These are phyloP conservation scores for Cettia cetti DNA, from an alignment of 2,113 vertebrate species.

Conservation along the genomic window DNA sequence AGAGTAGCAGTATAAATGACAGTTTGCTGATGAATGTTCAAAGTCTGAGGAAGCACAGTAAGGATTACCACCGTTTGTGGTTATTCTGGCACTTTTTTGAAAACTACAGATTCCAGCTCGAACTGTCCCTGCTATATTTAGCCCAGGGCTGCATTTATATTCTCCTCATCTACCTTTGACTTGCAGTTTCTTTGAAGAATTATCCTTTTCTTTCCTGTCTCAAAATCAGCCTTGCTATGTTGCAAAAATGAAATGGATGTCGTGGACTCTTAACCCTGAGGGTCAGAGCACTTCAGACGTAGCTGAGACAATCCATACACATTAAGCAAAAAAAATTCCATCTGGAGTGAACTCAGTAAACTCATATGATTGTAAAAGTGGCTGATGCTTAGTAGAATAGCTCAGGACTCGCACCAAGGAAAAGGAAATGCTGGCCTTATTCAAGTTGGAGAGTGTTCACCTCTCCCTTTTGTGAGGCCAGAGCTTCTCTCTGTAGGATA, in stretches of 20 bases:
- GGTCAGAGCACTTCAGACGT: background rate
- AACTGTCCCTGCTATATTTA: background rate
- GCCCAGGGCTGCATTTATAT: background rate
- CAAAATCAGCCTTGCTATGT: background rate
- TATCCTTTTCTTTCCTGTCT: background rate
- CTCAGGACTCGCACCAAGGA: background rate
- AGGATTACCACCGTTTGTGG: accelerated
- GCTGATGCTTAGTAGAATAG: background rate
- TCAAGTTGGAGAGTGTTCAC: background rate
- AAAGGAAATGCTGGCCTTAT: background rate
- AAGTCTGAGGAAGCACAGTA: background rate
- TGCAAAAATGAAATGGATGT: background rate
- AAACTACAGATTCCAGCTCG: background rate
- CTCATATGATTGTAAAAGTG: background rate
- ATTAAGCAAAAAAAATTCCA: background rate
- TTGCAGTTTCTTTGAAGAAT: background rate
- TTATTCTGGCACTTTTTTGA: background rate
- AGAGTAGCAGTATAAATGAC: background rate
- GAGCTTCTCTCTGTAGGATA: background rate
- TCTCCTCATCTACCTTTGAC: background rate
- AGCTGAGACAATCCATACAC: background rate
- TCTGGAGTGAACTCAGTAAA: background rate
- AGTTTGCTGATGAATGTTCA: background rate
- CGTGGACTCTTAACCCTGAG: background rate
- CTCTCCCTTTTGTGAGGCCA: background rate